Conservation (phyloP, 2,113 vertebrate genomes). For the Thalassoma bifasciatum region DNA sequence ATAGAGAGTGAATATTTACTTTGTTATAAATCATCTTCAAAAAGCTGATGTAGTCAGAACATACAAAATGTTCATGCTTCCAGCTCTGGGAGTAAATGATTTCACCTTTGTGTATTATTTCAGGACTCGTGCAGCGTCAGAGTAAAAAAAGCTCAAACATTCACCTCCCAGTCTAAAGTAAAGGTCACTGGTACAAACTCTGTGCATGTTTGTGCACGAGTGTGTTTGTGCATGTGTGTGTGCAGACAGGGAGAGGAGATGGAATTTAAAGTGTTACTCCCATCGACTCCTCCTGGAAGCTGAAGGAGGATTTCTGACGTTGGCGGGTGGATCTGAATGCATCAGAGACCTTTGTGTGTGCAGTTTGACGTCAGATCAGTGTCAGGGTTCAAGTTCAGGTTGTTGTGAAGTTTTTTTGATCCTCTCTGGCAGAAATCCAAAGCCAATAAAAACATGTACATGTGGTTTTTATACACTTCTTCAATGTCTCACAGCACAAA, state of each 20-base stretch:
- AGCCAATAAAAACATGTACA: no score
- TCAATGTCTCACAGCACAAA: no score
- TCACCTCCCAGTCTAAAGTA: neutral
- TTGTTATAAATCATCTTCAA: no score
- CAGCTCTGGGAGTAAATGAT: neutral
- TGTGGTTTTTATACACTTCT: no score
- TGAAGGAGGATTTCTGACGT: neutral
- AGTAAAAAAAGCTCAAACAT: slow-evolving; percentile 19
- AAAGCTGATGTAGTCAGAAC: no score
- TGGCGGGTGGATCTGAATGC: neutral
- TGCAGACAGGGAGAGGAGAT: neutral
- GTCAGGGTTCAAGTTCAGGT: slow-evolving; percentile 34
- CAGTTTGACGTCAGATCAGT: slow-evolving; percentile 22
- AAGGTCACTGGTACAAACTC: neutral
- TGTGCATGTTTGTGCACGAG: slow-evolving; percentile 3
- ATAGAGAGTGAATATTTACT: no score
- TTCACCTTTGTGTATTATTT: neutral
- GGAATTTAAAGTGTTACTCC: neutral
- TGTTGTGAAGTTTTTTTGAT: neutral
- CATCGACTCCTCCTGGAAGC: neutral
- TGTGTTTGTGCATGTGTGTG: slow-evolving; percentile 17
- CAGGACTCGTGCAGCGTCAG: slow-evolving; percentile 1
- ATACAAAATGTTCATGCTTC: no score
- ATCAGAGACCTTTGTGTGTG: slow-evolving; percentile 12
- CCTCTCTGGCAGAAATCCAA: neutral